These are phyloP conservation scores for Petrocephalus microphthalmus DNA, from an alignment of 2,113 vertebrate species.

Conservation along the genomic window DNA sequence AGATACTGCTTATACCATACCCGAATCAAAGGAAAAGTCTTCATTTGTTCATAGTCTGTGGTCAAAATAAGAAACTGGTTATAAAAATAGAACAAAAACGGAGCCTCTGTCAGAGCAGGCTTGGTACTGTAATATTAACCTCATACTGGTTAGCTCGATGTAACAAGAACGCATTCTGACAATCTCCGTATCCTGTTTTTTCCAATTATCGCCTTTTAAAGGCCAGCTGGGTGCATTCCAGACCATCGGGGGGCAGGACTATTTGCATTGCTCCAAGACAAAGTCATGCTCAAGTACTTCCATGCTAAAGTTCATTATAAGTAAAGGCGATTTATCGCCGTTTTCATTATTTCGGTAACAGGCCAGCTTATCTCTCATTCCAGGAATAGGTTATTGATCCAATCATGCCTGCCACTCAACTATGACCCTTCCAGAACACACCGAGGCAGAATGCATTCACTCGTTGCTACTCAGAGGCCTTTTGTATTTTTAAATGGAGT, in stretches of 20 bases:
- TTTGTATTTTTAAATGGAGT: constrained; percentile 41
- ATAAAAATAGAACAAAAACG: not conserved
- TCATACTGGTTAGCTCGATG: constrained; percentile 49
- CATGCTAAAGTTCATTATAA: constrained; percentile 93
- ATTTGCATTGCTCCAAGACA: constrained; percentile 97
- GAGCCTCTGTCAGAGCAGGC: constrained; percentile 16
- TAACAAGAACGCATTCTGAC: constrained; percentile 58
- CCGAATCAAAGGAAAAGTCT: not conserved
- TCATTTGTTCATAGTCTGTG: not conserved
- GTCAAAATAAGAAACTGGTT: not conserved
- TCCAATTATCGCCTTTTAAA: constrained; percentile 99
- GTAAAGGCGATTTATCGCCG: constrained; percentile 40
- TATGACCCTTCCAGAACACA: constrained; percentile 24
- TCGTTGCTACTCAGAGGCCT: constrained; percentile 34
- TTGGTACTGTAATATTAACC: constrained; percentile 35
- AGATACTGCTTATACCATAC: not conserved
- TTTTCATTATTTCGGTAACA: constrained; percentile 49
- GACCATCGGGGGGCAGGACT: constrained; percentile 93
- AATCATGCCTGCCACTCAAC: constrained; percentile 27
- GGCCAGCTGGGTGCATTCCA: constrained; percentile 99
- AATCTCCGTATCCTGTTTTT: constrained; percentile 79
- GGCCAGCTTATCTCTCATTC: constrained; percentile 56
- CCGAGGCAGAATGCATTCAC: not conserved
- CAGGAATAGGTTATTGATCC: constrained; percentile 60
- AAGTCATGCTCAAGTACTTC: constrained; percentile 94